phyloP scores from a whole-genome alignment of 2,113 vertebrate genomes.

The Syngnathus scovelli region DNA sequence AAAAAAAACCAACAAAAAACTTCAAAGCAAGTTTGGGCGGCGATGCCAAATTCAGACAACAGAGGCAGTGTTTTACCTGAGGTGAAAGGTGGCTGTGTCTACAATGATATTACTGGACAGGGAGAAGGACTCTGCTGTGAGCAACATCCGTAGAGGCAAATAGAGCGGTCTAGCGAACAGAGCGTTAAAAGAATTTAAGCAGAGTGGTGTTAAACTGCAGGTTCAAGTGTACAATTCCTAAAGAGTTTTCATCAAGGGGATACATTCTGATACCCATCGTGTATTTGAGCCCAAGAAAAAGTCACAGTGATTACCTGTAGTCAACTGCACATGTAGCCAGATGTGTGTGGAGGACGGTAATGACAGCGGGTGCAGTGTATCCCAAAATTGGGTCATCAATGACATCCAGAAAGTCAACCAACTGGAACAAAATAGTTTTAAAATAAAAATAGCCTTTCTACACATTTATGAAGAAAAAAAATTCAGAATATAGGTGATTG shows the following conservation, averaged over 20 bases:
- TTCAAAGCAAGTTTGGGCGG: slow-evolving; percentile 1
- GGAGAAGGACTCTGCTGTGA: slow-evolving; percentile 86
- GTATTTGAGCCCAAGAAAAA: background rate
- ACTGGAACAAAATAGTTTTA: slow-evolving; percentile 51
- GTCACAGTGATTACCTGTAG: slow-evolving; percentile 71
- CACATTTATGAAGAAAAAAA: no score
- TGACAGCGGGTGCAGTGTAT: slow-evolving; percentile 81
- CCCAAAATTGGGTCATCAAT: slow-evolving; percentile 86
- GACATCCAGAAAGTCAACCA: slow-evolving; percentile 86
- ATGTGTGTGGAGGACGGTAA: slow-evolving; percentile 86
- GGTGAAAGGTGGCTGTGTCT: slow-evolving; percentile 87
- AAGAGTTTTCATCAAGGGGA: background rate
- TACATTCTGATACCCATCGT: background rate
- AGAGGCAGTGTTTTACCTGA: slow-evolving; percentile 73
- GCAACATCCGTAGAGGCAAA: slow-evolving; percentile 78
- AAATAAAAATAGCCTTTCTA: background rate
- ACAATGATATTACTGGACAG: slow-evolving; percentile 90
- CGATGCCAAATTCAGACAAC: background rate
- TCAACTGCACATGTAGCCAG: slow-evolving; percentile 84
- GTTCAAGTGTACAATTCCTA: background rate
- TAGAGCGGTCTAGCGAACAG: slow-evolving; percentile 78
- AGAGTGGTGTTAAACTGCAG: background rate
- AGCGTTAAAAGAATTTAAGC: background rate
- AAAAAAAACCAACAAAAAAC: background rate
- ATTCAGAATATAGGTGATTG: background rate